These are phyloP conservation scores for Napeogenes sylphis DNA, from an alignment of 2,888 invertebrate genomes.

Conservation along the genomic window DNA sequence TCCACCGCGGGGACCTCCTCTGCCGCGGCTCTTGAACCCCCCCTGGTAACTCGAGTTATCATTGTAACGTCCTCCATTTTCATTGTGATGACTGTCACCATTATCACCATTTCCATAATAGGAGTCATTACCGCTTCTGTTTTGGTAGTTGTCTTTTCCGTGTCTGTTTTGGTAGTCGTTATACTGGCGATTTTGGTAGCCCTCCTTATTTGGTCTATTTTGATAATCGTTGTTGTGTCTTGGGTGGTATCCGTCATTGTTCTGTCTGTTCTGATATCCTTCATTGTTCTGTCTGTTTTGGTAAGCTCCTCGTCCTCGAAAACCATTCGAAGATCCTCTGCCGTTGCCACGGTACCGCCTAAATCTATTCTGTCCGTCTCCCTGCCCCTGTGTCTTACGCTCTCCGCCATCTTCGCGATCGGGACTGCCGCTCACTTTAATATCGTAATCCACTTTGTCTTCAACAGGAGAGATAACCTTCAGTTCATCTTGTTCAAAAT, in stretches of 20 bases:
- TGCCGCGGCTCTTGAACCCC: constrained; percentile 76
- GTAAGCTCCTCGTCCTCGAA: constrained; percentile 61
- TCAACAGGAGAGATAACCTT: constrained; percentile 43
- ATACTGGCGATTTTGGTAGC: constrained; percentile 55
- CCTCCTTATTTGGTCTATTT: constrained; percentile 53
- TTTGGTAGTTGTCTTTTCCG: constrained; percentile 53
- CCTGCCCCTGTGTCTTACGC: constrained; percentile 61
- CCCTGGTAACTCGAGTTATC: constrained; percentile 70
- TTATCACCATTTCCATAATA: constrained; percentile 68
- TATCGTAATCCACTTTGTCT: constrained; percentile 52
- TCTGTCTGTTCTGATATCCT: constrained; percentile 49
- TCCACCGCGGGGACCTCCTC: constrained; percentile 55
- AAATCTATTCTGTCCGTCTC: constrained; percentile 62
- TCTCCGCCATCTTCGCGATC: constrained; percentile 57
- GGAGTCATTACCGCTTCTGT: constrained; percentile 50
- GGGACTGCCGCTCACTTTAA: constrained; percentile 58
- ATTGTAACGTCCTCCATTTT: constrained; percentile 73
- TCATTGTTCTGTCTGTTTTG: constrained; percentile 48
- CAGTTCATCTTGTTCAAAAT: constrained; percentile 38
- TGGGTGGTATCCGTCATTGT: constrained; percentile 52
- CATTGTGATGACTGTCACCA: constrained; percentile 63
- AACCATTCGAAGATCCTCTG: constrained; percentile 66
- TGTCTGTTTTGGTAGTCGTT: constrained; percentile 60
- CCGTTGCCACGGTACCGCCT: constrained; percentile 55
- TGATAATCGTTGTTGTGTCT: constrained; percentile 57